Base-by-base conservation (phyloP, 2,888 invertebrate species). In the Lochmaea crataegi region DNA sequence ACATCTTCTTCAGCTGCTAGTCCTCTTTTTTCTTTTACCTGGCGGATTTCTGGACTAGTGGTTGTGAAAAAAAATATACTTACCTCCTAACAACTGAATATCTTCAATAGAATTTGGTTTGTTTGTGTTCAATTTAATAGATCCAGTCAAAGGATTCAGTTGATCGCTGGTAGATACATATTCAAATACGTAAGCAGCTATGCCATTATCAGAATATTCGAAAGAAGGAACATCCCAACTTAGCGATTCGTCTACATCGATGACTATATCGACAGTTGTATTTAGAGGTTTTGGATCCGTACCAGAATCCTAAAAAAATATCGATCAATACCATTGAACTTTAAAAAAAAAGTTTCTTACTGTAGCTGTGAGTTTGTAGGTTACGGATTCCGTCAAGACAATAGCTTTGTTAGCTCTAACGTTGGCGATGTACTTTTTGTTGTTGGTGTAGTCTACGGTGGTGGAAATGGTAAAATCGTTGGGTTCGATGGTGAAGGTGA, bases 151-250 rank as follows among this genome's bases (percentile, higher is more conserved):
- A 14, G 60, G 53, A 18, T 51, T 73, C 57, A 82, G 75, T 7
- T 18, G 61, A 12, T 81, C 77, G 26, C 82, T 80, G 9, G 77
- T 78, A 0, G 9, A 18, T 1, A 84, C 85, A 76, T 90, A 90
- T 32, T 82, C 82, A 11, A 87, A 89, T 38, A 84, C 80, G 79
- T 89, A 90, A 76, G 87, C 87, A 18, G 53, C 10, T 7, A n/a
- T 12, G 26, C n/a, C 14, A 3, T 38, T 6, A 5, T 51, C 26
- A 12, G 88, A 75, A 79, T 86, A 79, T 1, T 84, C 81, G 81
- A 90, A 90, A 22, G 86, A 81, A 22, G 87, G 89, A 65, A 88
- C 87, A 48, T 87, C 87, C 1, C 89, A 82, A 79, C 86, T 83
- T 75, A 86, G 86, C 53, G 84, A 81, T 14, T 84, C 78, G 77